phyloP scores from a whole-genome alignment of 2,797 vertebrate genomes.

The Sebastes umbrosus region DNA sequence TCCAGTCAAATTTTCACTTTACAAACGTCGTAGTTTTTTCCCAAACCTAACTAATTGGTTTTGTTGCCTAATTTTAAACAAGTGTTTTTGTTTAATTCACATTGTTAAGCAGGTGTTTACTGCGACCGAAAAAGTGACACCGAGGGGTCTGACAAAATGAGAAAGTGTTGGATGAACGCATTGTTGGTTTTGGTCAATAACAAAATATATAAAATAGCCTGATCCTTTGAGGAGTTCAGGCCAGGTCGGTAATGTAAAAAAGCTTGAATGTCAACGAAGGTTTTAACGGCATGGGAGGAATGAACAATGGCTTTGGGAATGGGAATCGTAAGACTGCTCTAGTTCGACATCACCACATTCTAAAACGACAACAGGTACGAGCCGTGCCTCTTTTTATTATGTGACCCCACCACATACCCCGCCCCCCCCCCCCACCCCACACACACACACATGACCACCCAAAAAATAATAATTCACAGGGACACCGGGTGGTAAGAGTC shows the following conservation, averaged over 20 bases:
- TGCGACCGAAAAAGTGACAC: too few species aligned
- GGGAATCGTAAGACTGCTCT: conserved; percentile 75
- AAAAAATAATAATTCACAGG: conserved; percentile 45
- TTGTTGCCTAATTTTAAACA: too few species aligned
- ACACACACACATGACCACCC: neutral
- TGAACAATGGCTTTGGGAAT: conserved; percentile 72
- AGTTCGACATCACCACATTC: conserved; percentile 78
- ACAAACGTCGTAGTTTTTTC: too few species aligned
- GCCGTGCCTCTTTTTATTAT: conserved; percentile 69
- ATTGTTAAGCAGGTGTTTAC: too few species aligned
- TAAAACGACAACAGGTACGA: conserved; percentile 79
- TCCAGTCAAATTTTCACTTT: too few species aligned
- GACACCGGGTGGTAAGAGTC: conserved; percentile 66
- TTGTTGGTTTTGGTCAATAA: conserved; percentile 3
- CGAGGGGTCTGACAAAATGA: too few species aligned
- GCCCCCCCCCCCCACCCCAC: neutral
- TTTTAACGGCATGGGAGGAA: neutral
- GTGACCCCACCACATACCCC: conserved; percentile 27
- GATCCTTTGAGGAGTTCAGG: conserved; percentile 6
- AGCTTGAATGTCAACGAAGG: neutral
- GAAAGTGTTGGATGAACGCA: neutral
- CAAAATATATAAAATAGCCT: conserved; percentile 7
- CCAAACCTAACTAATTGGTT: too few species aligned
- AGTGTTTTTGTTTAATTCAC: too few species aligned
- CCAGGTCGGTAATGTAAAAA: neutral